Evolutionary conservation across 2,888 invertebrate species (phyloP).

Genomic region (Periphyllus acericola): DNA sequence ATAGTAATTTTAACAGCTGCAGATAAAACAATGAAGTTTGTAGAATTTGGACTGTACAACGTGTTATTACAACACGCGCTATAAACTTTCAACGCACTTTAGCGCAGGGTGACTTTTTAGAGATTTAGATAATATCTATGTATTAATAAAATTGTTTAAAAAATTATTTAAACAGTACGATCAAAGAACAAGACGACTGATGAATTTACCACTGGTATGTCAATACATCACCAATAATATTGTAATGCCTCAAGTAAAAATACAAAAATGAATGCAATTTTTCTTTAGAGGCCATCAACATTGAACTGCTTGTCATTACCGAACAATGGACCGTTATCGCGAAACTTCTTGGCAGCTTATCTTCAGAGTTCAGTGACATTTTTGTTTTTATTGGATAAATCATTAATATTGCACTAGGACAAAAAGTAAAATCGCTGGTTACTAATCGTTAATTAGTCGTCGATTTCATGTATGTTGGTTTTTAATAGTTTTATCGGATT

Average conservation of each 20-base stretch:
- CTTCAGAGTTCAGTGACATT: conserved; percentile 51
- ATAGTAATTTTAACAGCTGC: no score
- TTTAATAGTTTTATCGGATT: conserved; percentile 9
- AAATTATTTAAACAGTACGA: background rate
- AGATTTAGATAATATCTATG: background rate
- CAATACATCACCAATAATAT: background rate
- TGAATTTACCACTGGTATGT: background rate
- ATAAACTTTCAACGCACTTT: no score
- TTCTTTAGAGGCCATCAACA: conserved; percentile 31
- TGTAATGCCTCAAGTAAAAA: background rate
- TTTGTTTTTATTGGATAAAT: conserved; percentile 21
- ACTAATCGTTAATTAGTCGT: conserved; percentile 11
- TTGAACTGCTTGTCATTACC: conserved; percentile 33
- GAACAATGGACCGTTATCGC: conserved; percentile 49
- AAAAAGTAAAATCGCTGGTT: conserved; percentile 26
- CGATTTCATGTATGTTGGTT: background rate
- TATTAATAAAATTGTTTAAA: no score
- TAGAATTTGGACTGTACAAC: no score
- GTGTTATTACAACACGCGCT: no score
- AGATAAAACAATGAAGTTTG: no score
- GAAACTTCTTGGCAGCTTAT: conserved; percentile 28
- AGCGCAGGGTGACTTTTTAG: no score
- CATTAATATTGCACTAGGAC: conserved; percentile 11
- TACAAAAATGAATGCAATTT: conserved; percentile 19
- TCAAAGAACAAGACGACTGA: background rate